Percentiles rank a stretch among this genome's conserved stretches.
Conservation (phyloP, 2,888 invertebrate species). For the Argyra leucocephala region DNA sequence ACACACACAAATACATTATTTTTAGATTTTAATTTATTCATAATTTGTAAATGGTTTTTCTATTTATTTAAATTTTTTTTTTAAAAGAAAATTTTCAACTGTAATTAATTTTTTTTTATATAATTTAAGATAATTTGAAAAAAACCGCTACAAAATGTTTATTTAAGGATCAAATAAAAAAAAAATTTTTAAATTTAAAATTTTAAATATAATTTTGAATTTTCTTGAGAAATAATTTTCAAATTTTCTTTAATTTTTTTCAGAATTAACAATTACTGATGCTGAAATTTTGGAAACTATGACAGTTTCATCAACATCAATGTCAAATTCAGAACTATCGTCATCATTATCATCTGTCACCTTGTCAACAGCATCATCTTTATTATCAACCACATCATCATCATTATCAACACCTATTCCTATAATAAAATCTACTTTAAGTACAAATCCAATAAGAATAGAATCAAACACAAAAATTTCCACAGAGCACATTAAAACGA, state of each 20-base stretch:
- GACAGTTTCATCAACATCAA: constrained; percentile 17
- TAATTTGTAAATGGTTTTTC: no score
- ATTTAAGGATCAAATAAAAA: not conserved
- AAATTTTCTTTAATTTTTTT: constrained; percentile 24
- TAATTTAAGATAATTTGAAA: no score
- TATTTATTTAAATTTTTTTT: no score
- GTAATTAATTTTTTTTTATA: no score
- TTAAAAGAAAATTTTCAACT: no score
- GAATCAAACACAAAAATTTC: constrained; percentile 18
- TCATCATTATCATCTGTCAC: constrained; percentile 33
- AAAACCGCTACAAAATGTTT: no score
- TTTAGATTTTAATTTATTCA: no score
- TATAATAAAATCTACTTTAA: constrained; percentile 20
- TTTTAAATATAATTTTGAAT: constrained; percentile 17
- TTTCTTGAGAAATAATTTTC: constrained; percentile 30
- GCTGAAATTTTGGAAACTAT: constrained; percentile 26
- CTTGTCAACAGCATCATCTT: constrained; percentile 28
- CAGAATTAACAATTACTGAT: constrained; percentile 33
- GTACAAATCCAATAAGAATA: constrained; percentile 27
- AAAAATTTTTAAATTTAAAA: not conserved
- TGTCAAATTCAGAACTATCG: constrained; percentile 32
- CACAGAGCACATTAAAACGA: not conserved
- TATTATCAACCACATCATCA: constrained; percentile 23
- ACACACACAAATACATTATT: no score
- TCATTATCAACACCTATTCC: constrained; percentile 16